Base-by-base conservation (phyloP, 2,113 vertebrate genomes). In the Guaruba guarouba region DNA sequence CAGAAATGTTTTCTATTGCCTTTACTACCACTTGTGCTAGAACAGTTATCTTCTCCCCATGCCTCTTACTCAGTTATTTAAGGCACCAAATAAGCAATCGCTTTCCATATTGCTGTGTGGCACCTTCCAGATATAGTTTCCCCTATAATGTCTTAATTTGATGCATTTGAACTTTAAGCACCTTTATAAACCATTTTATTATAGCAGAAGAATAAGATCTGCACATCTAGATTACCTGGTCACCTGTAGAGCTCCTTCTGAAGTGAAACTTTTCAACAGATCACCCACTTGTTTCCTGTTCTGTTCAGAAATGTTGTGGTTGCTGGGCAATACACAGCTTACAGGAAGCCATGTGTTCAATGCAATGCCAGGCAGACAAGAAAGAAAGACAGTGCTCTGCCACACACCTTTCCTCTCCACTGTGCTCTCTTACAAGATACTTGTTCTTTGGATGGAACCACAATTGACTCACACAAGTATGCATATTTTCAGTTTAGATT, bases 321-420 rank as follows among this genome's bases (percentile, higher is more conserved):
- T 83, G 51, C 43, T 83, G 39, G 11, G 14, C 59, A 80, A 59
- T 59, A 31, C 22, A 46, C 18, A 71, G 22, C 14, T 55, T 43
- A 48, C 13, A 51, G 78, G 41, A 85, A 63, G 8, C 20, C 16
- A 8, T 0, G 0, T 8, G 7, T 51, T 67, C 27, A 74, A 4
- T 19, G 35, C 59, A 81, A 64, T 19, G 14, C 23, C 44, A 84
- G 18, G 57, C 17, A 24, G 37, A 59, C 27, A 69, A 23, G 39
- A 84, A 82, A 78, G 13, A 78, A 87, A 27, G 6, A 66, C 87
- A 63, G 6, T n/a, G 13, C 59, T 79, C 78, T 94, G 52, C 41
- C n/a, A 41, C 27, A 64, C 68, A 28, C 20, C 43, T 91, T 71
- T 85, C 22, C 37, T 52, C 62, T 71, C 39, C 25, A 44, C 8